These are phyloP conservation scores for Chironomus striatipennis DNA, from an alignment of 1,140 invertebrate genomes.

Conservation along the genomic window DNA sequence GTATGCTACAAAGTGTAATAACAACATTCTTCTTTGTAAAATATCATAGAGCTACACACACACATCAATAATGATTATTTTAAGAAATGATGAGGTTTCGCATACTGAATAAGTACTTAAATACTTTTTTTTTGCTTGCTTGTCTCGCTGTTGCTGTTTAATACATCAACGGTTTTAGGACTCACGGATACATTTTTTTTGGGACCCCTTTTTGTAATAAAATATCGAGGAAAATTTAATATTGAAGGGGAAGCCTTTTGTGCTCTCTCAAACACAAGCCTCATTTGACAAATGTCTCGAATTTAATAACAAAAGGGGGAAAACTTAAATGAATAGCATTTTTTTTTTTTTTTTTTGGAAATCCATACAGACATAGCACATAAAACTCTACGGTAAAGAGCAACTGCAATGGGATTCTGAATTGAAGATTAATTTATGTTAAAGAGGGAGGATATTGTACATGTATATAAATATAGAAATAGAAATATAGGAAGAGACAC, in stretches of 20 bases:
- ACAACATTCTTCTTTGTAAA: not conserved
- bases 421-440: not conserved
- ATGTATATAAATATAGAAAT: no score
- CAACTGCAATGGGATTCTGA: not conserved
- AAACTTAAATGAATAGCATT: not conserved
- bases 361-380: not conserved
- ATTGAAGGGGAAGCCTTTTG: not conserved
- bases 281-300: slow-evolving; percentile 2
- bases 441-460: not conserved
- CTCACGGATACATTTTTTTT: not conserved
- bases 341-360: no score
- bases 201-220: not conserved
- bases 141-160: not conserved
- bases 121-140: not conserved
- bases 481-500: no score
- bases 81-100: not conserved
- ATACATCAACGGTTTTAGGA: not conserved
- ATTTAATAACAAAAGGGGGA: not conserved
- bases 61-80: not conserved
- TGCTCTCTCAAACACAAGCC: not conserved
- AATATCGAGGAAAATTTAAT: not conserved
- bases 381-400: no score
- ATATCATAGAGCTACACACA: slow-evolving; percentile 8
- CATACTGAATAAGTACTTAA: slow-evolving; percentile 13
- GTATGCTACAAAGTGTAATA: not conserved